These are phyloP conservation scores for Aphodius sticticus DNA, from an alignment of 2,888 invertebrate genomes.

Conservation along the genomic window DNA sequence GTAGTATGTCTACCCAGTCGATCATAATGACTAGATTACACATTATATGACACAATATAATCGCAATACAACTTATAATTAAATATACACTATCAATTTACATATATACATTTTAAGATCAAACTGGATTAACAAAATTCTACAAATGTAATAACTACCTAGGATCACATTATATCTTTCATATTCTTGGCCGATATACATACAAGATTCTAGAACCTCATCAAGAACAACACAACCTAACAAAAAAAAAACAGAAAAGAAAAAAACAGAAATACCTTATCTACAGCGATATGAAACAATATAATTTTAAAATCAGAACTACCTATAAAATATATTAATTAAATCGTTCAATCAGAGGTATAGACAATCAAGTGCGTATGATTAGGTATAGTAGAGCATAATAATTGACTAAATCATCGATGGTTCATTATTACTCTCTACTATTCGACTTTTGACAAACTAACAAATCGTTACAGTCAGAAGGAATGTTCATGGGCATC, in stretches of 20 bases:
- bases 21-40: constrained; percentile 4
- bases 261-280: background rate
- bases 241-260: background rate
- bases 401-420: background rate
- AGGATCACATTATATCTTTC: background rate
- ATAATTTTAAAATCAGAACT: no score
- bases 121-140: background rate
- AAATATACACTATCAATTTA: background rate
- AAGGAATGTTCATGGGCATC: background rate
- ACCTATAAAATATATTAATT: no score
- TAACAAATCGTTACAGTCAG: background rate
- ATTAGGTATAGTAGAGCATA: background rate
- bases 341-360: background rate
- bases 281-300: no score
- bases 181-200: background rate
- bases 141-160: constrained; percentile 4
- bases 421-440: background rate
- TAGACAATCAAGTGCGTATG: background rate
- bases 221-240: background rate
- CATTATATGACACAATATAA: background rate
- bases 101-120: constrained; percentile 4
- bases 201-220: background rate
- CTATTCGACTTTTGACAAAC: background rate
- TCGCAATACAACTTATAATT: background rate
- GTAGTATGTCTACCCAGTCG: background rate